Base-by-base conservation (phyloP, 2,797 vertebrate genomes). In the Ctenopoma kingsleyae region DNA sequence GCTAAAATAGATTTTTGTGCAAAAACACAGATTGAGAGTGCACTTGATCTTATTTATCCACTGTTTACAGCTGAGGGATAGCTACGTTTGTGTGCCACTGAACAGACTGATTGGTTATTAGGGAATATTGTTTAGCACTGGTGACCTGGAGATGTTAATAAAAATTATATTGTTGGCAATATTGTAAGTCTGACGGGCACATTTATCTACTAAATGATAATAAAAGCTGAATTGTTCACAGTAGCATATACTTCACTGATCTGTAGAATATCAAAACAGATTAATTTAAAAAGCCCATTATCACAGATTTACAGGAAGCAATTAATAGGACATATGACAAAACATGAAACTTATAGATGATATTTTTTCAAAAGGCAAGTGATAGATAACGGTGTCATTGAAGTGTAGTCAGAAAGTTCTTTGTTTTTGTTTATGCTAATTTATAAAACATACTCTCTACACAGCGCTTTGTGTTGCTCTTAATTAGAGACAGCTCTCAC, bases 401-500 rank as follows among this genome's bases (percentile, higher is more conserved):
- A 38, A 60, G 25, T 19, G 27, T 9, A 36, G 10, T 57, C 52
- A 19, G 25, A 72, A 55, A 57, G 17, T 53, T 62, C n/a, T 71
- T 23, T 64, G 22, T 55, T 41, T 36, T 49, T 76, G 13, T 70
- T 64, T 48, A 15, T 74, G 68, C 64, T 55, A 9, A 57, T 78
- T 66, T 64, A 43, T n/a, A 13, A 57, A 76, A 47, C 11, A 35
- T 54, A 7, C 53, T 65, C 32, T 55, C 10, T 19, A 8, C 16
- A 8, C 19, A 22, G 38, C 67, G 46, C 32, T 73, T 77, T 72
- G 48, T 82, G 43, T 49, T 62, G 41, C 30, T 70, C 20, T 50
- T 84, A 78, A 85, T 86, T 82, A 70, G 63, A 83, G 59, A 66
- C 57, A 68, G 51, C 53, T 63, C 58, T 65, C 66, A 55, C 57